These are phyloP conservation scores for Eucidaris tribuloides DNA, from an alignment of 35 echinoderm and acorn worm genomes.

Conservation along the genomic window DNA sequence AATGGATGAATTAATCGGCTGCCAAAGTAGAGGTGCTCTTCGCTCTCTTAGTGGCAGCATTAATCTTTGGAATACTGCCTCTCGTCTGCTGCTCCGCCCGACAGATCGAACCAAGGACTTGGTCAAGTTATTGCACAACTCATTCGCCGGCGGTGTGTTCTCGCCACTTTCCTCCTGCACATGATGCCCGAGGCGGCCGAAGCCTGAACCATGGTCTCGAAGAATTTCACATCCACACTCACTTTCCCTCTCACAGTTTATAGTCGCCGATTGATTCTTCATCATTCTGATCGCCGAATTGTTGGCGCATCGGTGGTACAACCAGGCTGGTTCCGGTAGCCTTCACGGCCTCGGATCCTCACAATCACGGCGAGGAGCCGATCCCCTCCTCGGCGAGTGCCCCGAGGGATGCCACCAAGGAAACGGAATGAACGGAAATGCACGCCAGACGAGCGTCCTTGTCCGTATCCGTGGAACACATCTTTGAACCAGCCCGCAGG, in stretches of 20 bases:
- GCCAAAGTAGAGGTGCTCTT: no score
- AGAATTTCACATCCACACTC: background rate
- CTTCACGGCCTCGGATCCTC: background rate
- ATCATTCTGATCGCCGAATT: background rate
- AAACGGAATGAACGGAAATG: no score
- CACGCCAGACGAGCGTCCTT: no score
- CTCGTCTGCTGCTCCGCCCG: no score
- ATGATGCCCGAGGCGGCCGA: conserved; percentile 15
- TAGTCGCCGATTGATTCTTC: conserved; percentile 14
- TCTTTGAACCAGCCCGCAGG: no score
- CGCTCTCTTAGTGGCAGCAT: no score
- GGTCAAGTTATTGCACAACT: no score
- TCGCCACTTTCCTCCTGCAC: conserved; percentile 6
- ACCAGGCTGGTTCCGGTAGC: background rate
- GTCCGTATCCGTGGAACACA: background rate
- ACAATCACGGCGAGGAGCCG: background rate
- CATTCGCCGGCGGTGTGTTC: conserved; percentile 23
- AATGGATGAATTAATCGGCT: no score
- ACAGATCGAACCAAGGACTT: no score
- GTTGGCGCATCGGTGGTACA: background rate
- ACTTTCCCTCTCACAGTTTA: background rate
- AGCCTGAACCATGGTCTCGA: background rate
- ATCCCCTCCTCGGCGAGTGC: no score
- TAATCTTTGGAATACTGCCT: no score
- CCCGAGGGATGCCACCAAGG: no score